Percentiles rank a stretch among this genome's conserved stretches.
phyloP scores from a whole-genome alignment of 1,140 invertebrate species.

The Tribolium castaneum region DNA sequence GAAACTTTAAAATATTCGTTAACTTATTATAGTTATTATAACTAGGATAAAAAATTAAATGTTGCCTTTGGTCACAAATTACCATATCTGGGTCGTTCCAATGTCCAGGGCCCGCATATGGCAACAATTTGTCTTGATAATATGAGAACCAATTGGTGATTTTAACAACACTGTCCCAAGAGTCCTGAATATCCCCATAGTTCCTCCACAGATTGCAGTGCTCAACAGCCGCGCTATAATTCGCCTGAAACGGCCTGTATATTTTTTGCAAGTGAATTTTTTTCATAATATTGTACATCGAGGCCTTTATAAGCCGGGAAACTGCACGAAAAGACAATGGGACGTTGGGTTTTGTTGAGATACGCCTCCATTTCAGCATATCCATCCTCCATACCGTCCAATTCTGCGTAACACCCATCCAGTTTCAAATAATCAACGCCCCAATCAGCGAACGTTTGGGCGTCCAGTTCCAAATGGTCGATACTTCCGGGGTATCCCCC shows the following conservation, averaged over 20 bases:
- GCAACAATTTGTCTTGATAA: conserved; percentile 76
- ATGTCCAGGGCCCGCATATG: conserved; percentile 82
- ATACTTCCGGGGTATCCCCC: conserved; percentile 86
- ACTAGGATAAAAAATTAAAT: too few relatives aligned
- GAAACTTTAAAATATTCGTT: too few relatives aligned
- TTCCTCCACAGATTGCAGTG: conserved; percentile 90
- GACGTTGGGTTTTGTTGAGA: conserved; percentile 81
- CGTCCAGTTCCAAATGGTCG: conserved; percentile 79
- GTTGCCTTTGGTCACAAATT: conserved; percentile 10
- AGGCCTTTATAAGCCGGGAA: conserved; percentile 82
- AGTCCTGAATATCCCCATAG: conserved; percentile 86
- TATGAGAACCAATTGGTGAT: conserved; percentile 82
- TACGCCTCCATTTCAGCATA: conserved; percentile 72
- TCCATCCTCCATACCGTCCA: conserved; percentile 69
- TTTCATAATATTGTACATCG: conserved; percentile 34
- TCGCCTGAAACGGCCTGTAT: conserved; percentile 66
- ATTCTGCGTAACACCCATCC: conserved; percentile 84
- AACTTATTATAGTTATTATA: too few relatives aligned
- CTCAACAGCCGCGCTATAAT: conserved; percentile 75
- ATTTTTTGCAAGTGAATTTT: not conserved
- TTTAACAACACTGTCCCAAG: conserved; percentile 75
- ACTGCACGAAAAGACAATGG: conserved; percentile 88
- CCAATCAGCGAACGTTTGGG: conserved; percentile 87
- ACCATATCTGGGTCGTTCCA: conserved; percentile 96
- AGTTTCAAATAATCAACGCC: conserved; percentile 89